Evolutionary conservation across 2,113 vertebrate genomes (phyloP), one percentile per base, ranked within the genome.

Genomic region (Paracanthobrama guichenoti): DNA sequence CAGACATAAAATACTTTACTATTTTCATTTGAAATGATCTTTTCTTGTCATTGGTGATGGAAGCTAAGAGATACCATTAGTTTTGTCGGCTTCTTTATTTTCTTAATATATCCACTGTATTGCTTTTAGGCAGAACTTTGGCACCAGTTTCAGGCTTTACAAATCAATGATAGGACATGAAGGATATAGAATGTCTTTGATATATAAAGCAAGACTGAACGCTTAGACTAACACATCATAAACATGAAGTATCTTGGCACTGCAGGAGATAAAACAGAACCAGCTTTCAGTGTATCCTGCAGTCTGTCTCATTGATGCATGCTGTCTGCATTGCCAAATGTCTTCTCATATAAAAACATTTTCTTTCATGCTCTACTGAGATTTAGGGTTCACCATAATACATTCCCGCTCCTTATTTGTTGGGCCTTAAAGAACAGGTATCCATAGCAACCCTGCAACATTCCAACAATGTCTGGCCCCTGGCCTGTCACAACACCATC

Each of bases 341-440:
- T 75, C 31, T 79, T 53, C 13, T 66, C 79, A 66, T 84, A 83
- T 67, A 77, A 90, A 87, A 86, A 88, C 86, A 87, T 86, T 87
- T 91, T 78, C 77, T 73, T 89, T 90, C 80, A 85, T 60, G 80
- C 90, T 71, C 84, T 72, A 74, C 88, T 89, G 62, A 84, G 82
- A 89, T 82, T 85, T 85, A 88, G 76, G 69, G 22, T 81, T 77
- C 57, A 28, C 42, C 39, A 76, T 79, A 5, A 71, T 14, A 78
- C 81, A 88, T 91, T 93, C 89, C 85, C 88, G 84, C 87, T 89
- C 85, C 79, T 84, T 91, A 90, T 92, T 93, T 92, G 86, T 91
- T 88, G 85, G 89, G 81, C 18, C 87, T 91, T 91, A 85, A 91
- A 90, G 87, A 89, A 88, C 86, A 81, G 83, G 86, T 87, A 81